Evolutionary conservation across 2,888 invertebrate genomes (phyloP).

Genomic region (Meteorus cinctellus): DNA sequence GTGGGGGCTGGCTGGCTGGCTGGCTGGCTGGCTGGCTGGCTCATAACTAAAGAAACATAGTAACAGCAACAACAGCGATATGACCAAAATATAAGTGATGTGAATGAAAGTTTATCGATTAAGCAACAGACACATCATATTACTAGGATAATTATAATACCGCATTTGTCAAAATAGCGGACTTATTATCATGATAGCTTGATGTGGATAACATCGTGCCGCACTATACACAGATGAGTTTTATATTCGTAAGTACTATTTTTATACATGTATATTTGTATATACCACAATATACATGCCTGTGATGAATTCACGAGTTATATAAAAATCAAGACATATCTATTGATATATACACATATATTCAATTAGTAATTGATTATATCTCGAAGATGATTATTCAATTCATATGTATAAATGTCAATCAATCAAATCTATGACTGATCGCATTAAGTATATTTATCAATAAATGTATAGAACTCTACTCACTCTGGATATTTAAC

Average conservation of each 20-base stretch:
- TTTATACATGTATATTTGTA: not conserved
- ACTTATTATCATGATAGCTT: not conserved
- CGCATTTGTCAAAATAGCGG: not conserved
- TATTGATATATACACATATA: not conserved
- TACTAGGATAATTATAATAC: not conserved
- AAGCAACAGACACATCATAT: not conserved
- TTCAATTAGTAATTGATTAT: not conserved
- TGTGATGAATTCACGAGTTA: not conserved
- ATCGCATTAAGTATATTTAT: not conserved
- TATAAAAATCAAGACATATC: not conserved
- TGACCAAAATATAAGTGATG: slow-evolving; percentile 3
- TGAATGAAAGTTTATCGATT: not conserved
- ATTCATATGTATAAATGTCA: not conserved
- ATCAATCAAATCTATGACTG: not conserved
- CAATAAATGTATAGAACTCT: not conserved
- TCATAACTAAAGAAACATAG: slow-evolving; percentile 25
- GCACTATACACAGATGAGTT: not conserved
- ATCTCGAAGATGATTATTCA: not conserved
- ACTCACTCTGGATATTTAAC: slow-evolving; percentile 86
- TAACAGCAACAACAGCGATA: slow-evolving; percentile 33
- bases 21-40: no score
- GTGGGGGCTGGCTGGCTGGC: no score
- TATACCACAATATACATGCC: not conserved
- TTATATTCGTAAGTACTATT: not conserved
- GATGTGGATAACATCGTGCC: not conserved